Evolutionary conservation across 1,140 invertebrate species (phyloP), one percentile per base, ranked within the genome.

Genomic region (Anoplolepis gracilipes): DNA sequence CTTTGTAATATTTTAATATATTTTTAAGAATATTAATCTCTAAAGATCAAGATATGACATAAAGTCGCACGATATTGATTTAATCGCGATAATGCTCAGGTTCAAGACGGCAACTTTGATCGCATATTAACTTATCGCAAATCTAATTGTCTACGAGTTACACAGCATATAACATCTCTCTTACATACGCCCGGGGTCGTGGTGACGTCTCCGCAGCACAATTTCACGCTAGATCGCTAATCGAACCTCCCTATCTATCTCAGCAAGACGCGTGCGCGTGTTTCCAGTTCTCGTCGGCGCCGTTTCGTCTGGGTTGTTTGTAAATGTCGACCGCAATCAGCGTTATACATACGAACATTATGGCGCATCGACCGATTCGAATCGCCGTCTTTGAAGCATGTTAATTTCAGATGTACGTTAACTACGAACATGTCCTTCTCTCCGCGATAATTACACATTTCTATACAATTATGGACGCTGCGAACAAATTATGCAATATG

Each of bases 221-320:
- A 72, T 85, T 64, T 87, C 59, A 73, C 53, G 49, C 76, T 57
- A 30, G 33, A 79, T 78, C 49, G 55, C 57, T 59, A 75, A 89
- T 88, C 82, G 61, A 85, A 85, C 81, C 59, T 36, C 22, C 22
- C 77, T 19, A 22, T 55, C 30, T 57, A 30, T 30, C 62, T 42
- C 53, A 11, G 25, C 33, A 25, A 53, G 49, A 78, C 30, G 46
- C 46, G 33, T 10, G n/a, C n/a, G 33, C 39, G 55, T 22, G 39
- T 87, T 69, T 77, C 33, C 42, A 39, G 13, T 19, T 28, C 55
- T 85, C 28, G 33, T 39, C 55, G 85, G 86, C 86, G 76, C 86
- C 85, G 76, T 67, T 73, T 59, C 67, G 85, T 82, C 85, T 86
- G 64, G 42, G 67, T 61, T 87, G 81, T 87, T 85, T 87, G 69